Conservation (phyloP, 2,797 vertebrate species). For the Anas acuta region DNA sequence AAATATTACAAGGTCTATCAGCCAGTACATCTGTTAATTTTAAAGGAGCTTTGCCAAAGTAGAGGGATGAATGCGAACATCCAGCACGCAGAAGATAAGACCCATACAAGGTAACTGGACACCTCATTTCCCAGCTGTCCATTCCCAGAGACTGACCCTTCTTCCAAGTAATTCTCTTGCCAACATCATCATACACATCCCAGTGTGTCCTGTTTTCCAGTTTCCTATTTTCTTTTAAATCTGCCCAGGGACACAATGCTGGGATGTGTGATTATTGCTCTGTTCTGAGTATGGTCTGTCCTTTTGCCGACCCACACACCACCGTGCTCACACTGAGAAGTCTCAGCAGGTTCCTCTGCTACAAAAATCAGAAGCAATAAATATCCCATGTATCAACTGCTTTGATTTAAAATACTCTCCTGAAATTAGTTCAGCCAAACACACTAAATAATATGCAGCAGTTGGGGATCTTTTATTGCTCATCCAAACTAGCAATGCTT, state of each 20-base stretch:
- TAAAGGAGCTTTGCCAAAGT: not conserved
- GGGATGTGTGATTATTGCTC: not conserved
- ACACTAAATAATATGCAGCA: slow-evolving; percentile 1
- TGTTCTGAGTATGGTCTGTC: not conserved
- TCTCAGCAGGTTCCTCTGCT: not conserved
- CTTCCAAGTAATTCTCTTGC: not conserved
- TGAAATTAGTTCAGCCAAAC: not conserved
- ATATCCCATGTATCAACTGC: not conserved
- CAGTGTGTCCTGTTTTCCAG: not conserved
- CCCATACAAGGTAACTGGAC: not conserved
- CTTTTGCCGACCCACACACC: not conserved
- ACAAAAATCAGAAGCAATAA: not conserved
- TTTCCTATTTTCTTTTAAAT: not conserved
- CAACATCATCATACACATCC: accelerated
- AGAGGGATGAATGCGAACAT: not conserved
- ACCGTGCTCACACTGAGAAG: accelerated
- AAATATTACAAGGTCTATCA: not conserved
- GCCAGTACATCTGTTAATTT: not conserved
- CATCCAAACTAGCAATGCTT: not conserved
- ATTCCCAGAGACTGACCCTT: not conserved
- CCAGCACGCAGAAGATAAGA: not conserved
- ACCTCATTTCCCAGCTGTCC: not conserved
- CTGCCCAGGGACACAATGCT: not conserved
- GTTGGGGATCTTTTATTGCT: not conserved
- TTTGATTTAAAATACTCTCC: slow-evolving; percentile 17